Conservation (phyloP, 1,140 invertebrate species). For the Amyelois transitella region DNA sequence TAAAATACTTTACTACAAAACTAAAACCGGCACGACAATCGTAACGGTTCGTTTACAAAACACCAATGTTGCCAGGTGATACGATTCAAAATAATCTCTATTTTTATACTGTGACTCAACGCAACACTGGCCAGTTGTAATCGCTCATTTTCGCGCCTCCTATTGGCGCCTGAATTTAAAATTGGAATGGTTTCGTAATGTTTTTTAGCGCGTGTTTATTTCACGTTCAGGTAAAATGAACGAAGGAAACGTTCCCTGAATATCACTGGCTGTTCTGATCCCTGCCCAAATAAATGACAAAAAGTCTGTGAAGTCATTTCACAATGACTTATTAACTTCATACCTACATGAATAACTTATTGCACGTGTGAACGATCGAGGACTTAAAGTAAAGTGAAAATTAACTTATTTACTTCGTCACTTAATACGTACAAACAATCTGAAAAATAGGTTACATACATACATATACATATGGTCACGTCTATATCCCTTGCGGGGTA, state of each 20-base stretch:
- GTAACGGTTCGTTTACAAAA: constrained; percentile 2
- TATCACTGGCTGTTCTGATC: background rate
- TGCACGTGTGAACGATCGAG: too few species aligned
- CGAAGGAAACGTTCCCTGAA: background rate
- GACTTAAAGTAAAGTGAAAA: too few species aligned
- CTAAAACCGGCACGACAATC: constrained; percentile 3
- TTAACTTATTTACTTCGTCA: too few species aligned
- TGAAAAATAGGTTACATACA: too few species aligned
- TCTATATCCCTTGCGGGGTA: too few species aligned
- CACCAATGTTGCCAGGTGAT: constrained; percentile 33
- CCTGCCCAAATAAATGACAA: background rate
- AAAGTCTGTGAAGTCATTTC: background rate
- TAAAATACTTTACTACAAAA: background rate
- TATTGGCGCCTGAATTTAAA: constrained; percentile 48
- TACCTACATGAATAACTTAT: too few species aligned
- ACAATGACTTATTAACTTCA: too few species aligned
- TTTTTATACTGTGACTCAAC: constrained; percentile 39
- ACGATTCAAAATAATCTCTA: constrained; percentile 36
- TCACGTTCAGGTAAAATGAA: constrained; percentile 5
- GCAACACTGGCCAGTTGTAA: constrained; percentile 25
- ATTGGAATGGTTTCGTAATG: constrained; percentile 23
- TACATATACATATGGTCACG: too few species aligned
- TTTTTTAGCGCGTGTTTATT: constrained; percentile 6
- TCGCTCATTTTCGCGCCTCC: constrained; percentile 25
- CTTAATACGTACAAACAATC: too few species aligned